Evolutionary conservation across 2,888 invertebrate species (phyloP), one percentile per base, ranked within the genome.

Genomic region (Ichneumoninae sp.): DNA sequence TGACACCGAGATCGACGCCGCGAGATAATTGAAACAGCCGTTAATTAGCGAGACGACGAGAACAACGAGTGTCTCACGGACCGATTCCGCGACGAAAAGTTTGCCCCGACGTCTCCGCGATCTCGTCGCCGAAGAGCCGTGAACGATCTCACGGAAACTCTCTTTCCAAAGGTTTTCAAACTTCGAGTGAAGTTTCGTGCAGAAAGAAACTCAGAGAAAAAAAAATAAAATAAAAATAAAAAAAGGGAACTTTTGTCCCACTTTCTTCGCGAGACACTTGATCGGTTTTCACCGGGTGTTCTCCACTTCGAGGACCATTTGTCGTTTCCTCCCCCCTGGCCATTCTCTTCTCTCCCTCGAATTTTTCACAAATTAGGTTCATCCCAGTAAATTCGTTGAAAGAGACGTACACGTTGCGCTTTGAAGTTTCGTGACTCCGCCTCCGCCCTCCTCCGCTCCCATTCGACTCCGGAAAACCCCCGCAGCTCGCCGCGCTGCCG

Each of bases 361-460:
- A 80, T 86, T 85, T 84, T 85, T 83, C 75, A 79, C 83, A 84
- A 87, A 85, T 87, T 86, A 86, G 79, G 84, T 86, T 87, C 69
- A 70, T 81, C 77, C 80, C 82, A 78, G 69, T 83, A 85, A 85
- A 85, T 83, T 85, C 84, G 84, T 75, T 72, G 78, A 65, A 66
- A 30, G 77, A 81, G 54, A 70, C 66, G 52, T 74, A 75, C 60
- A 60, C 68, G 76, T 81, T 78, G 75, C 80, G 75, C 86, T 87
- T 86, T 86, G 86, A 86, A 86, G 84, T 87, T 78, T 70, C 66
- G 16, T 22, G 30, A 33, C 60, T 60, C 65, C 30, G 26, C n/a
- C 62, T 60, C 65, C 30, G 26, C n/a, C 62, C 33, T 60, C 65
- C 68, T 62, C 26, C 19, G 40, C 33, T 78, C 68, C 71, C 54